Evolutionary conservation across 1,140 invertebrate genomes (phyloP).

Genomic region (Orchesella cincta): DNA sequence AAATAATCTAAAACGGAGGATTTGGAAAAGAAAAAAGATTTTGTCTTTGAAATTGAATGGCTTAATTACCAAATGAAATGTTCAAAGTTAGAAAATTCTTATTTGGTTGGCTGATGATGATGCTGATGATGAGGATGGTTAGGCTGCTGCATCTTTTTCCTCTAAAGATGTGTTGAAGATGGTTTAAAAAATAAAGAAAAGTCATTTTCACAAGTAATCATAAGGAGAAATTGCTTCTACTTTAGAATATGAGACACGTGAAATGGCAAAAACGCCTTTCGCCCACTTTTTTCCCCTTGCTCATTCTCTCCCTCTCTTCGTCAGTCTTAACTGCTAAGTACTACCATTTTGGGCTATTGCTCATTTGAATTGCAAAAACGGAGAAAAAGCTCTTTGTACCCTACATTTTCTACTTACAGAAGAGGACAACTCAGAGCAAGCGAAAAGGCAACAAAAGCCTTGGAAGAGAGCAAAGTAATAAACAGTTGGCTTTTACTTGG

Average conservation of each 20-base stretch:
- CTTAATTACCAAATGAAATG: neutral
- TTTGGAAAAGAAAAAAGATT: too few species aligned
- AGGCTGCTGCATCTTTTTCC: too few species aligned
- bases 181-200: too few species aligned
- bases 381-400: neutral
- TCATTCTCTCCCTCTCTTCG: neutral
- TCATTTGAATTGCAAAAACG: slow-evolving; percentile 19
- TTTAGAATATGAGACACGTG: neutral
- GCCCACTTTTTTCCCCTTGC: neutral
- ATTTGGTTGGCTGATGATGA: too few species aligned
- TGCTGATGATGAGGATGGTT: too few species aligned
- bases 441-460: neutral
- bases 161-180: too few species aligned
- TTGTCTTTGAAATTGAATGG: slow-evolving; percentile 12
- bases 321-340: slow-evolving; percentile 14
- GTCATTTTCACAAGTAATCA: too few species aligned
- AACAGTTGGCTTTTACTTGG: slow-evolving; percentile 5
- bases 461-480: neutral
- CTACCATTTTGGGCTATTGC: slow-evolving; percentile 3
- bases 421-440: neutral
- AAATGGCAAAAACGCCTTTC: slow-evolving; percentile 4
- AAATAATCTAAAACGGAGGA: neutral
- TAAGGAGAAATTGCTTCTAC: slow-evolving; percentile 9
- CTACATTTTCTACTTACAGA: neutral
- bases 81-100: too few species aligned